Evolutionary conservation across 2,113 vertebrate genomes (phyloP), one percentile per base, ranked within the genome.

Genomic region (Apteryx mantelli): DNA sequence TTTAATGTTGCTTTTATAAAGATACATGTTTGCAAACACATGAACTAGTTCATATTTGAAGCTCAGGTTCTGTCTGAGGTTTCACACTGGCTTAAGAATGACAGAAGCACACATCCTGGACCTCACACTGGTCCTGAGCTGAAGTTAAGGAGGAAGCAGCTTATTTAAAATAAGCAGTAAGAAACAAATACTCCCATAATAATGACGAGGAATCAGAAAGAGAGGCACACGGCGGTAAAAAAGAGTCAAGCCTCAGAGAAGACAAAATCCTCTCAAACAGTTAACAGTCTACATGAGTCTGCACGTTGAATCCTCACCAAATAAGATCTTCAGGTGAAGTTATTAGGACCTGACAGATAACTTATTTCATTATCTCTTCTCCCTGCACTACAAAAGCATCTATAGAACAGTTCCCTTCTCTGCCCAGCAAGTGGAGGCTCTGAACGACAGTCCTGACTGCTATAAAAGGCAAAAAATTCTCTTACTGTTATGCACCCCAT

Each of bases 391-490:
- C 87, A 83, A 75, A 93, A 88, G 73, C 5, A 4, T 52, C 42
- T 60, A n/a, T 1, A 44, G 52, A 93, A 86, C 82, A 73, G 42
- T 86, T 81, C 79, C 79, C 78, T 94, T 83, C 91, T 91, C 97
- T 93, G 91, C 77, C 91, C 88, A 95, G 89, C 89, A 95, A 95
- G 91, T 44, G 42, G 76, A 96, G 53, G 93, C 91, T 86, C 93
- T 69, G 84, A 95, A 92, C 56, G 11, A 53, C 52, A 95, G 71
- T 53, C 84, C 86, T 22, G 94, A 97, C 93, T 78, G 82, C 97
- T 97, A 95, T 97, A 97, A 96, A 97, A 97, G 96, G 97, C 83
- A 97, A 95, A 95, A 97, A 97, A 95, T 93, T 95, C 94, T 95
- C 88, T 82, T 85, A 85, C 78, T 80, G 79, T 88, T 94, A 71